Percentiles rank a stretch among this genome's conserved stretches.
Evolutionary conservation across 2,113 vertebrate genomes (phyloP).

Genomic region (Stomatorhinus ivindoensis): DNA sequence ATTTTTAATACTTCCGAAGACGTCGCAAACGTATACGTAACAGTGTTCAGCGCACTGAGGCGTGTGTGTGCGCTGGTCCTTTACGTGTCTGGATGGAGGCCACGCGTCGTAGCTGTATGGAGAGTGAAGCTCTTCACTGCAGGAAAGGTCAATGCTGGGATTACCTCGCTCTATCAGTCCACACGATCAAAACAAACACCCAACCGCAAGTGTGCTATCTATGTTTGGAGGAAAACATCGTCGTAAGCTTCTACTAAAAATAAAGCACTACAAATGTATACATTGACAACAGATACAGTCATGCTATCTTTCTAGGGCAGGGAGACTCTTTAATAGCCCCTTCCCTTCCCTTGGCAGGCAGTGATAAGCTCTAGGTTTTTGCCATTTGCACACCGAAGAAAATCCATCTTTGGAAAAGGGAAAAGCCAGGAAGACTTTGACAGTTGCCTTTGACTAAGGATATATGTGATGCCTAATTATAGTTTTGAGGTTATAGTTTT

Average conservation of each 20-base stretch:
- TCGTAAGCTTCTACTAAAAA: constrained; percentile 37
- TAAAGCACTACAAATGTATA: constrained; percentile 34
- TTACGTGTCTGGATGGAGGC: not conserved
- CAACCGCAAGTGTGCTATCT: not conserved
- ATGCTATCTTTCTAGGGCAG: constrained; percentile 18
- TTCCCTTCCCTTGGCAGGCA: not conserved
- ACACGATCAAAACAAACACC: constrained; percentile 44
- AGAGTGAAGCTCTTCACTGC: not conserved
- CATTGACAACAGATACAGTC: constrained; percentile 8
- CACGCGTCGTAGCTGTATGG: not conserved
- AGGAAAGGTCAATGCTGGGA: constrained; percentile 1
- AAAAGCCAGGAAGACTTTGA: constrained; percentile 14
- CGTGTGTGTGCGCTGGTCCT: not conserved
- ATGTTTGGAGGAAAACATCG: constrained; percentile 33
- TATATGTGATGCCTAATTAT: constrained; percentile 6
- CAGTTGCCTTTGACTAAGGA: constrained; percentile 2
- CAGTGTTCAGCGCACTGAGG: not conserved
- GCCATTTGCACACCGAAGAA: not conserved
- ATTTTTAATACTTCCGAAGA: not conserved
- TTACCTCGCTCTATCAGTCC: constrained; percentile 27
- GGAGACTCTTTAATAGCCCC: not conserved
- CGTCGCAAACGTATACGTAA: not conserved
- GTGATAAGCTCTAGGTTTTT: constrained; percentile 7
- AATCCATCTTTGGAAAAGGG: not conserved
- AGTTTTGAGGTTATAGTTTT: constrained; percentile 5